Percentiles rank a stretch among this genome's conserved stretches.
phyloP scores from a whole-genome alignment of 2,113 vertebrate species.

The Malurus melanocephalus region DNA sequence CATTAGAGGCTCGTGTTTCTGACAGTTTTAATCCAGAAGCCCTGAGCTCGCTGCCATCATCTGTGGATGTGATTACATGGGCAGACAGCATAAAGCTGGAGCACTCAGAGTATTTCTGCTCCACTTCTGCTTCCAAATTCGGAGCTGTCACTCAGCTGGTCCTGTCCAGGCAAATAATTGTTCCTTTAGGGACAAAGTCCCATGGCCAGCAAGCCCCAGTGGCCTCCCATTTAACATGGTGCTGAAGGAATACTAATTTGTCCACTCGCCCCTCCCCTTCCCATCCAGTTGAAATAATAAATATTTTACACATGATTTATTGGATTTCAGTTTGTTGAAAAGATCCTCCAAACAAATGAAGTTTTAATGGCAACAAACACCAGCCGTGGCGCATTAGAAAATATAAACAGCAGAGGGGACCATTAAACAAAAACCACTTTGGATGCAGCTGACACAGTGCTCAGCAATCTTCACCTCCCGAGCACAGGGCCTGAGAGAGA shows the following conservation, averaged over 20 bases:
- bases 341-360: slow-evolving; percentile 66
- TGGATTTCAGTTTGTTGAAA: slow-evolving; percentile 61
- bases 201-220: fast-evolving
- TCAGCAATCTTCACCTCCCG: not conserved
- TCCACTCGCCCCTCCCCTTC: not conserved
- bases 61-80: not conserved
- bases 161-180: slow-evolving; percentile 8
- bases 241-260: slow-evolving; percentile 36
- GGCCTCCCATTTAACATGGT: slow-evolving; percentile 8
- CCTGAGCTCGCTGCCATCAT: not conserved
- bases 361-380: slow-evolving; percentile 65
- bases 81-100: slow-evolving; percentile 33
- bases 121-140: not conserved
- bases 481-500: not conserved
- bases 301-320: slow-evolving; percentile 64
- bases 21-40: slow-evolving; percentile 42
- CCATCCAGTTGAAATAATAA: slow-evolving; percentile 65
- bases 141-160: not conserved
- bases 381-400: slow-evolving; percentile 53
- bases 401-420: slow-evolving; percentile 53
- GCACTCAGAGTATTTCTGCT: not conserved
- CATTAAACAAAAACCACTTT: slow-evolving; percentile 55
- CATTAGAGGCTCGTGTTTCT: slow-evolving; percentile 23
- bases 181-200: not conserved
- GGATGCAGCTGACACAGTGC: slow-evolving; percentile 21